Base-by-base conservation (phyloP, 2,888 invertebrate genomes). In the Drosophila parthenogenetica region DNA sequence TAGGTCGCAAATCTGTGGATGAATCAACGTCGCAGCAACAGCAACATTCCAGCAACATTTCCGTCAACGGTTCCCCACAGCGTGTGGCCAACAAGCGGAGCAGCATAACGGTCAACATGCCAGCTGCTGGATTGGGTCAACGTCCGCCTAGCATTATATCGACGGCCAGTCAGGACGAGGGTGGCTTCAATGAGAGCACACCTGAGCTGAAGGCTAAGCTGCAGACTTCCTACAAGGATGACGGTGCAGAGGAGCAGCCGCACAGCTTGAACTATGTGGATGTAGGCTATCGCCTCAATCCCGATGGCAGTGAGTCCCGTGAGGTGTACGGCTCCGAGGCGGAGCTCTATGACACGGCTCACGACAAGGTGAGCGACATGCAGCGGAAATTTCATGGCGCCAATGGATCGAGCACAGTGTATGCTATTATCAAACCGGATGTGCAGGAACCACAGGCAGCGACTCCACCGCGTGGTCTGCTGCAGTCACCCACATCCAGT, bases 101-200 rank as follows among this genome's bases (percentile, higher is more conserved):
- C 82, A 94, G 94, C 89, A 94, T 95, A 76, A 94, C 94, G 22
- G 91, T 95, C 54, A 94, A 94, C 90, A 93, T 95, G 89, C 94
- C 94, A 71, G 94, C 94, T 13, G 94, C 94, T 17, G 95, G 94
- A 25, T 87, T 94, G 75, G 94, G 94, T 81, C 94, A 93, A 66
- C 94, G 93, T 74, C 94, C 94, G 84, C 93, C 95, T 13, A 96
- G 96, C 72, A 94, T 95, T 68, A 94, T 96, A 53, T 95, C 96
- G n/a, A 94, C 94, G 77, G 72, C 87, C 39, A 91, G 90, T 50
- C 94, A 94, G 19, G 95, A 95, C 91, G 95, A 95, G 81, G 95
- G 95, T 57, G 95, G 95, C 53, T 95, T 95, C 92, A 95, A 95
- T 92, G 95, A 95, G 91, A 95, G 95, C 22, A 94, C 94, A 69